Evolutionary conservation across 2,888 invertebrate species (phyloP).

Genomic region (Panzeria rudis): DNA sequence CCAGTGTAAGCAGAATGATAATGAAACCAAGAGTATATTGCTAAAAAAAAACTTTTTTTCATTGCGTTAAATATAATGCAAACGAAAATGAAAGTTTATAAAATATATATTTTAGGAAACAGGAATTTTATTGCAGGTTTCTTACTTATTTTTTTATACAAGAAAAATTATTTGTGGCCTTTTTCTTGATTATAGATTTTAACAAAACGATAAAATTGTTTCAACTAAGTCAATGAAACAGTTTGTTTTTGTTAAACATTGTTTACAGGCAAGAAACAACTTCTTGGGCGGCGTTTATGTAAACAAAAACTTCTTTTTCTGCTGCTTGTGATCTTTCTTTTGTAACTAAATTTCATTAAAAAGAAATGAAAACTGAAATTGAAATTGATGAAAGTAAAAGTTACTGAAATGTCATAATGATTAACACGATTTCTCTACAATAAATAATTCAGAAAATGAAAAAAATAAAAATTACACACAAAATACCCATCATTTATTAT

Average conservation of each 20-base stretch:
- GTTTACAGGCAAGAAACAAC: conserved; percentile 31
- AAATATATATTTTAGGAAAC: conserved; percentile 51
- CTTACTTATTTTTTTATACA: not conserved
- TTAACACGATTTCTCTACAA: conserved; percentile 68
- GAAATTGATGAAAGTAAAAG: conserved; percentile 66
- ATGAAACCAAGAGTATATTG: conserved; percentile 59
- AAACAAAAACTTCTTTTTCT: conserved; percentile 37
- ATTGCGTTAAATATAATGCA: conserved; percentile 18
- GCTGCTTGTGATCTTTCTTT: not conserved
- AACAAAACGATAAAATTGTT: conserved; percentile 55
- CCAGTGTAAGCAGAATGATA: conserved; percentile 25
- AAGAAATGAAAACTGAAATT: conserved; percentile 42
- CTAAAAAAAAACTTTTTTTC: conserved; percentile 28
- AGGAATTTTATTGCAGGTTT: conserved; percentile 60
- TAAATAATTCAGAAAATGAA: conserved; percentile 15
- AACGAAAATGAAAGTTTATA: conserved; percentile 66
- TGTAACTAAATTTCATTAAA: conserved; percentile 9
- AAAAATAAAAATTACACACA: not conserved
- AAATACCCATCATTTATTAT: conserved; percentile 20
- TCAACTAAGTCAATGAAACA: conserved; percentile 43
- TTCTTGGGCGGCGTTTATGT: conserved; percentile 58
- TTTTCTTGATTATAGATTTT: conserved; percentile 60
- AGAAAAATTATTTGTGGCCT: not conserved
- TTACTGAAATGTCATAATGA: conserved; percentile 69
- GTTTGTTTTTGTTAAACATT: conserved; percentile 16